Percentiles rank a stretch among this genome's conserved stretches.
Conservation (phyloP, 2,888 invertebrate genomes). For the Aphrophora alni region DNA sequence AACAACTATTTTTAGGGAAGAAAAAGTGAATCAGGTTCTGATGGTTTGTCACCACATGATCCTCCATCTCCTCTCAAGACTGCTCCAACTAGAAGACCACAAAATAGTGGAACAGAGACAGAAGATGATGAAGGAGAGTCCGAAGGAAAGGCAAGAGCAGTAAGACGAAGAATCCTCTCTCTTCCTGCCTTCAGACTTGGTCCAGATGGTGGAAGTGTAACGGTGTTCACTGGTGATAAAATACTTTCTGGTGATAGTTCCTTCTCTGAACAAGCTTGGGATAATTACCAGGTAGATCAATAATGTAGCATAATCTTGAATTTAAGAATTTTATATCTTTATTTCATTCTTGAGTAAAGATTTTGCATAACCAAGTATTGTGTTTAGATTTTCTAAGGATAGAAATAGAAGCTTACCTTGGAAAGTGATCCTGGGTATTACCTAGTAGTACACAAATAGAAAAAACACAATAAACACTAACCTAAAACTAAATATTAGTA, state of each 20-base stretch:
- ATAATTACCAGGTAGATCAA: slow-evolving; percentile 81
- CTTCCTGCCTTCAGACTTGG: slow-evolving; percentile 53
- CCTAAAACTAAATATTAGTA: too few species aligned
- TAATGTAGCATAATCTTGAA: too few species aligned
- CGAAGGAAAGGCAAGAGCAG: slow-evolving; percentile 6
- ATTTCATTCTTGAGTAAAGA: not conserved
- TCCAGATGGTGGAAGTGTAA: slow-evolving; percentile 49
- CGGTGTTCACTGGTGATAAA: slow-evolving; percentile 44
- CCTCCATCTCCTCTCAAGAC: slow-evolving; percentile 31
- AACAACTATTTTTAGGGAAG: slow-evolving; percentile 57
- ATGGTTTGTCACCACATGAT: slow-evolving; percentile 54
- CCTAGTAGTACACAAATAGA: too few species aligned
- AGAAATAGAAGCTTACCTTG: not conserved
- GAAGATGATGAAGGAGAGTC: slow-evolving; percentile 54
- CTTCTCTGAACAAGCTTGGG: slow-evolving; percentile 95
- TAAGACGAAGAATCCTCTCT: slow-evolving; percentile 42
- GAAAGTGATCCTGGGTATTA: too few species aligned
- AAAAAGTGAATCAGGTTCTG: slow-evolving; percentile 66
- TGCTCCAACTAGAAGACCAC: slow-evolving; percentile 1
- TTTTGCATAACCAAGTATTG: not conserved
- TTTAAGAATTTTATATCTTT: too few species aligned
- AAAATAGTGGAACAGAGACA: slow-evolving; percentile 53
- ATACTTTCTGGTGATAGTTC: slow-evolving; percentile 66
- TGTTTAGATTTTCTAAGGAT: not conserved
- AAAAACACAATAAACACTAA: too few species aligned